A percentile compares a stretch with the other conserved stretches of the same genome.
Evolutionary conservation across 2,888 invertebrate genomes (phyloP).

Genomic region (Drosophila ezoana): DNA sequence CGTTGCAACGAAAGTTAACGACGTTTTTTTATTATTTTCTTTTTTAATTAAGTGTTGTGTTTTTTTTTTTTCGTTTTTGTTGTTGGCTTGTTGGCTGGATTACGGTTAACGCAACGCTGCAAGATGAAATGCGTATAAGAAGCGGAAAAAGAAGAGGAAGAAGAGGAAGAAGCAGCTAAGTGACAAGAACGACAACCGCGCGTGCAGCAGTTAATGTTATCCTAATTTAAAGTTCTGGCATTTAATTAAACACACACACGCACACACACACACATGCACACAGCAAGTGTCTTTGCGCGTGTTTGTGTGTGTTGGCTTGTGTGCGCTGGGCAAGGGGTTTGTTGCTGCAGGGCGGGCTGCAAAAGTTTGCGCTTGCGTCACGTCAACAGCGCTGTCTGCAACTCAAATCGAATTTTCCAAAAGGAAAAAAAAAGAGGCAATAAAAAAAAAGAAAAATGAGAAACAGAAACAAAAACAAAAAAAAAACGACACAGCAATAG

Average conservation of each 20-base stretch:
- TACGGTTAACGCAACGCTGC: slow-evolving; percentile 35
- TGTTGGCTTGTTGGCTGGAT: slow-evolving; percentile 9
- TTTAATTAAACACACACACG: slow-evolving; percentile 30
- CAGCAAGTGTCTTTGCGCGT: slow-evolving; percentile 1
- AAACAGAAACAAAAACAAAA: slow-evolving; percentile 18
- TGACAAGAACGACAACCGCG: not conserved
- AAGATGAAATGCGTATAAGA: slow-evolving; percentile 25
- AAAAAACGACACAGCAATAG: slow-evolving; percentile 42
- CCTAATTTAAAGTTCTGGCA: slow-evolving; percentile 36
- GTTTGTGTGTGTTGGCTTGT: not conserved
- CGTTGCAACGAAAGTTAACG: slow-evolving; percentile 37
- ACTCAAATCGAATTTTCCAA: slow-evolving; percentile 56
- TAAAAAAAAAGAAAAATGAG: slow-evolving; percentile 11
- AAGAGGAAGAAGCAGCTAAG: not conserved
- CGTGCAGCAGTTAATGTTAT: slow-evolving; percentile 10
- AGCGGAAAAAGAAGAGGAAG: not conserved
- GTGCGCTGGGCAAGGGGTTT: slow-evolving; percentile 3
- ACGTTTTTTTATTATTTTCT: slow-evolving; percentile 4
- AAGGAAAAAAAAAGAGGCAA: slow-evolving; percentile 10
- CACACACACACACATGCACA: slow-evolving; percentile 7
- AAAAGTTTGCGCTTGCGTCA: slow-evolving; percentile 55
- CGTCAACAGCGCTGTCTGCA: slow-evolving; percentile 41
- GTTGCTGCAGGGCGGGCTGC: slow-evolving; percentile 25
- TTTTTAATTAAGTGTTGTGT: slow-evolving; percentile 18
- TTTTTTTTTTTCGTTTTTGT: slow-evolving; percentile 8